phyloP scores from a whole-genome alignment of 2,113 vertebrate species.

The Xerus inauris region DNA sequence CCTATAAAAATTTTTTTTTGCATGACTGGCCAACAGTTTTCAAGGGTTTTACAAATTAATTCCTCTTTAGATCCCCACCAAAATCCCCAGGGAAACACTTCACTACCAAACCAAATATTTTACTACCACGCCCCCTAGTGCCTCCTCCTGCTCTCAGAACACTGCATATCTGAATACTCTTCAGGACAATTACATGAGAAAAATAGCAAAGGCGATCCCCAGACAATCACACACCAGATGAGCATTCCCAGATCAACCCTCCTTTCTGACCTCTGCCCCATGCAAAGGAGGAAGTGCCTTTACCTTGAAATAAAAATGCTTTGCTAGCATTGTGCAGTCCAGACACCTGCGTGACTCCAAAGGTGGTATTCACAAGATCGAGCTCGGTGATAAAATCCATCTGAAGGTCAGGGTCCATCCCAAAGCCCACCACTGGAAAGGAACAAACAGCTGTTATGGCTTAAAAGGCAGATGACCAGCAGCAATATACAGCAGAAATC shows the following conservation, averaged over 20 bases:
- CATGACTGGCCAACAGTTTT: neutral
- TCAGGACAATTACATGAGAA: neutral
- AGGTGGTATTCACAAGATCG: conserved; percentile 93
- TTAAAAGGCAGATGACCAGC: conserved; percentile 58
- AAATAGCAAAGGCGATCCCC: neutral
- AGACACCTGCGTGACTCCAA: conserved; percentile 94
- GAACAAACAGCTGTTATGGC: conserved; percentile 67
- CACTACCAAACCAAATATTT: neutral
- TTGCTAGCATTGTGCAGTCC: conserved; percentile 96
- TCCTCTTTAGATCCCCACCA: neutral
- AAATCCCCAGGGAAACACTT: neutral
- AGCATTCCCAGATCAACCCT: neutral
- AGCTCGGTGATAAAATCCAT: conserved; percentile 95
- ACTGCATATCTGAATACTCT: neutral
- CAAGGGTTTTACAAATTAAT: neutral
- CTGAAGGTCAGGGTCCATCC: conserved; percentile 93
- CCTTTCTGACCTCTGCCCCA: neutral
- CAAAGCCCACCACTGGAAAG: conserved; percentile 90
- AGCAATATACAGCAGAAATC: neutral
- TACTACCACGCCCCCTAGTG: neutral
- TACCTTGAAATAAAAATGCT: conserved; percentile 97
- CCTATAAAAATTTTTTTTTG: neutral
- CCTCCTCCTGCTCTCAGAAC: neutral
- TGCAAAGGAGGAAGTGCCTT: conserved; percentile 51
- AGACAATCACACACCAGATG: neutral